Percentiles rank a stretch among this genome's conserved stretches.
Conservation (phyloP, 1,140 invertebrate genomes). For the Holcopasites calliopsidis region DNA sequence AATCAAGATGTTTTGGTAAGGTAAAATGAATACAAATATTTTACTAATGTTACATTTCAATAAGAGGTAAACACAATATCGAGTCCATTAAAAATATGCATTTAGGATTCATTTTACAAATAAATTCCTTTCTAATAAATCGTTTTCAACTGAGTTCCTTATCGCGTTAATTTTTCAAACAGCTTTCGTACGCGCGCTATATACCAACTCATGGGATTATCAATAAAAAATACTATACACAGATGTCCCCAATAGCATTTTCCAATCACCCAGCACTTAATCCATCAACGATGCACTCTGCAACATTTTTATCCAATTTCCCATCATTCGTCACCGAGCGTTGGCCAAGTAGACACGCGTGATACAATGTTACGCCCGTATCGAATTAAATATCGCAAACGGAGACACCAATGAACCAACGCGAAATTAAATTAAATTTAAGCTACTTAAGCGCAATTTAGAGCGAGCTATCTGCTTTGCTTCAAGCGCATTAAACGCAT, state of each 20-base stretch:
- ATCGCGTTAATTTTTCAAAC: no score
- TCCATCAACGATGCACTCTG: neutral
- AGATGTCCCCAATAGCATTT: neutral
- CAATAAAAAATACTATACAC: neutral
- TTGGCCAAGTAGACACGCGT: slow-evolving; percentile 22
- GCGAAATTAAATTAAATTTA: slow-evolving; percentile 49
- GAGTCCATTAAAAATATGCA: no score
- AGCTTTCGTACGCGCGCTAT: no score
- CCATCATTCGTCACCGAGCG: neutral
- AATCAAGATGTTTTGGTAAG: no score
- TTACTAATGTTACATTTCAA: no score
- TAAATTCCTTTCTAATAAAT: no score
- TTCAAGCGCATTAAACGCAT: slow-evolving; percentile 41
- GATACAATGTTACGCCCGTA: slow-evolving; percentile 42
- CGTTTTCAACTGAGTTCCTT: no score
- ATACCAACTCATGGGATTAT: no score
- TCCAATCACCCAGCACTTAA: neutral
- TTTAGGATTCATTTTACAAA: no score
- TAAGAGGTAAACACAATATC: no score
- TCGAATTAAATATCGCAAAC: slow-evolving; percentile 43
- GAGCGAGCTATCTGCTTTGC: slow-evolving; percentile 41
- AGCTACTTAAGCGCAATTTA: slow-evolving; percentile 46
- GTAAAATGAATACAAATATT: no score
- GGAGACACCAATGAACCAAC: slow-evolving; percentile 42
- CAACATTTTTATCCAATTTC: slow-evolving; percentile 28